Evolutionary conservation across 2,888 invertebrate genomes (phyloP), one percentile per base, ranked within the genome.

Genomic region (Heliconius sara): DNA sequence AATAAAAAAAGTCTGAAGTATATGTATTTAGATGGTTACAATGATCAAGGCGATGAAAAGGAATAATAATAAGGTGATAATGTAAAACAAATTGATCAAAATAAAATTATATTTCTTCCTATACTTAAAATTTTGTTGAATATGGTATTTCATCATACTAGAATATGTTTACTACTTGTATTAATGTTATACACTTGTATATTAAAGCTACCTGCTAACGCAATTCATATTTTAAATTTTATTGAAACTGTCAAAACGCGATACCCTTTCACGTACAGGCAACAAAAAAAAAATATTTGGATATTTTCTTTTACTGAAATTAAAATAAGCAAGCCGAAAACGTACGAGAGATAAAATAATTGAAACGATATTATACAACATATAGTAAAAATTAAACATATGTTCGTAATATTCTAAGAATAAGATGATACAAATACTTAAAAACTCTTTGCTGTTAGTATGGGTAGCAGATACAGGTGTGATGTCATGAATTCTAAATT

Each of bases 171-270:
- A 39, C 68, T 12, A 68, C n/a, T n/a, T 22, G 34, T 3, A 27
- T 27, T 27, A 27, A 2, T 27, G 27, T 27, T 27, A 57, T 72
- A 30, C n/a, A 43, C 1, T 34, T 73, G 30, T n/a, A 60, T 22
- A 27, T 30, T 22, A 30, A 52, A 57, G 34, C 57, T 57, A 57
- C 52, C 57, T 30, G 16, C 30, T 3, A n/a, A 39, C 60, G 34
- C 3, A 34, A 7, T 39, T 73, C n/a, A 57, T 22, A 57, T 34
- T 57, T 73, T 57, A 13, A 16, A 30, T 60, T 22, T 60, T 60
- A 13, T 60, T 73, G 34, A 60, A 72, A 57, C 52, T 72, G 57
- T 72, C 72, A 12, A 73, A 73, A 73, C 34, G n/a, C 34, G n/a
- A 60, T n/a, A 60, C 22, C 60, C n/a, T 25, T 57, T 73, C 57